Conservation (phyloP, 2,888 invertebrate species). For the Heliconius hortense region DNA sequence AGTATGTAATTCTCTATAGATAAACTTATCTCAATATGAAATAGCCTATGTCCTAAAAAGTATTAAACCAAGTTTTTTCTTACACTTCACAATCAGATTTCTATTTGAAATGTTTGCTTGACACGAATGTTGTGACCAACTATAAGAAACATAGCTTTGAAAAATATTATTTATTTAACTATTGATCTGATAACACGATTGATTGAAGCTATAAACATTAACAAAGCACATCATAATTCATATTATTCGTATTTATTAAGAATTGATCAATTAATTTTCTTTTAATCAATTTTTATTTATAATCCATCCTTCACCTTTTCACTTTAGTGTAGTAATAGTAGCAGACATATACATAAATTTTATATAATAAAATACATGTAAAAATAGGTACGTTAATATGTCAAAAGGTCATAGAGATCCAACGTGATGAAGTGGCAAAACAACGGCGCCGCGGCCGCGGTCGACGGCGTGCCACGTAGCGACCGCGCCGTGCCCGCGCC, state of each 20-base stretch:
- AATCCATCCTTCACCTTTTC: constrained; percentile 24
- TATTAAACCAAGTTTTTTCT: constrained; percentile 2
- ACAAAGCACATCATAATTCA: neutral
- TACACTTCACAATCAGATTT: constrained; percentile 25
- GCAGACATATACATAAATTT: constrained; percentile 17
- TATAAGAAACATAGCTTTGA: constrained; percentile 29
- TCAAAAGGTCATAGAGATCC: constrained; percentile 37
- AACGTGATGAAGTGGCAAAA: constrained; percentile 27
- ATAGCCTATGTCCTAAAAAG: neutral
- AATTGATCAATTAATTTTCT: constrained; percentile 5
- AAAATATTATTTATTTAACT: constrained; percentile 13
- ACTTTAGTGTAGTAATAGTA: constrained; percentile 28
- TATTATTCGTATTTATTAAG: neutral
- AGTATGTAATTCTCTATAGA: neutral
- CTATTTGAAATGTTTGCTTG: constrained; percentile 26
- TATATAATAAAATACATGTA: constrained; percentile 22
- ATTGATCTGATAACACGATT: neutral
- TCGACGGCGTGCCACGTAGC: constrained; percentile 38
- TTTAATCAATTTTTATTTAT: constrained; percentile 16
- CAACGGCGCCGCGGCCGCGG: constrained; percentile 21
- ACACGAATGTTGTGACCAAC: constrained; percentile 26
- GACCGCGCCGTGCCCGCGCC: constrained; percentile 36
- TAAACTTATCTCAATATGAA: neutral
- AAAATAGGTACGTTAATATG: constrained; percentile 35
- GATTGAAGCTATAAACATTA: neutral